Evolutionary conservation across 2,888 invertebrate genomes (phyloP), one percentile per base, ranked within the genome.

Genomic region (Nudaria mundana): DNA sequence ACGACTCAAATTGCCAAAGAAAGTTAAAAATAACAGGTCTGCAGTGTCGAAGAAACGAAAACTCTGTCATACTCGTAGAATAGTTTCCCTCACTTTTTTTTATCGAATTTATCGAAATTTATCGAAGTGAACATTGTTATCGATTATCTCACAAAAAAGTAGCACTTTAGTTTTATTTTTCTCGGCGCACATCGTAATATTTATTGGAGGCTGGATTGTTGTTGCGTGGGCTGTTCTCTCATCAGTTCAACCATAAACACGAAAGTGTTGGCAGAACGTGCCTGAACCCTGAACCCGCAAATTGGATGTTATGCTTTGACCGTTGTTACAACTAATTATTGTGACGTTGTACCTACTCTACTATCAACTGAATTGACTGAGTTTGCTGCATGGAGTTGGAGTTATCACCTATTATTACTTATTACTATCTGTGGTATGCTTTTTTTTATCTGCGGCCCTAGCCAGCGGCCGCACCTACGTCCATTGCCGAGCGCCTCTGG

Each of bases 301-400:
- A 63, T 62, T 44, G 45, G 46, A 48, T 54, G 52, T 46, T 48
- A 46, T 47, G 44, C 47, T 52, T 66, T 66, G 59, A 41, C 52
- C 14, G 52, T 48, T 56, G 40, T 39, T 37, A 36, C 37, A 36
- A 41, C 37, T 44, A 47, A 59, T 52, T 48, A 44, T 41, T n/a
- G 3, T 18, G 18, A 7, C 6, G n/a, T 34, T 8, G 16, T 33
- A 24, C 7, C 3, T 12, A 26, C n/a, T n/a, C n/a, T n/a, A n/a
- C 24, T 14, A 24, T 32, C 7, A 31, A 20, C 12, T n/a, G 16
- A 20, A 8, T 12, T 20, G 8, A 5, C 8, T 18, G 13, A 22
- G 8, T 22, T 14, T 10, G 7, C 14, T 5, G 3, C 13, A 16
- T 6, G 1, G 5, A 13, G 12, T 4, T 13, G 7, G 14, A 11